Conservation (phyloP, 2,113 vertebrate species). For the Nicator chloris region DNA sequence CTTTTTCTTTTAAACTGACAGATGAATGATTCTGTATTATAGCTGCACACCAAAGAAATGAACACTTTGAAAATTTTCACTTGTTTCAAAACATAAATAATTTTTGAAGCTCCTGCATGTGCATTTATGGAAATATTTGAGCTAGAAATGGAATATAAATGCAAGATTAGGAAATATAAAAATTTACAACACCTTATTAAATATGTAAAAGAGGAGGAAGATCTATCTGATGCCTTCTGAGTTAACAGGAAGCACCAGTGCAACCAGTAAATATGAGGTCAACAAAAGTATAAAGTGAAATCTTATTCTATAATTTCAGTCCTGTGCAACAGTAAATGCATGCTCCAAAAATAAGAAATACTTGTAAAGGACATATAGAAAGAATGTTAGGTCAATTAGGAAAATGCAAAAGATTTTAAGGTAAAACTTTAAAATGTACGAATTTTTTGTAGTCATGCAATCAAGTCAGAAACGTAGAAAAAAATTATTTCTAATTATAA, state of each 20-base stretch:
- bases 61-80: fast-evolving
- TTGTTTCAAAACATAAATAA: not conserved
- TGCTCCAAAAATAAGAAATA: not conserved
- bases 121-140: not conserved
- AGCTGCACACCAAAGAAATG: fast-evolving
- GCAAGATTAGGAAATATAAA: not conserved
- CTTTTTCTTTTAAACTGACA: not conserved
- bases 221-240: not conserved
- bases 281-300: not conserved
- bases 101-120: not conserved
- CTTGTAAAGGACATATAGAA: not conserved
- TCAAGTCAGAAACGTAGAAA: not conserved
- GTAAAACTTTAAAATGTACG: not conserved
- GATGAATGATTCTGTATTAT: not conserved
- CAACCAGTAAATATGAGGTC: not conserved
- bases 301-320: not conserved
- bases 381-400: not conserved
- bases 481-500: not conserved
- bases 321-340: not conserved
- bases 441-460: not conserved
- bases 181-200: not conserved
- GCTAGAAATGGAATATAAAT: not conserved
- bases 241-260: not conserved
- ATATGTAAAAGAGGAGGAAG: not conserved
- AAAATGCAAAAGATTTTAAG: not conserved